These are phyloP conservation scores for Caenorhabditis sp. DNA, from an alignment of 2,888 invertebrate genomes.

Conservation along the genomic window DNA sequence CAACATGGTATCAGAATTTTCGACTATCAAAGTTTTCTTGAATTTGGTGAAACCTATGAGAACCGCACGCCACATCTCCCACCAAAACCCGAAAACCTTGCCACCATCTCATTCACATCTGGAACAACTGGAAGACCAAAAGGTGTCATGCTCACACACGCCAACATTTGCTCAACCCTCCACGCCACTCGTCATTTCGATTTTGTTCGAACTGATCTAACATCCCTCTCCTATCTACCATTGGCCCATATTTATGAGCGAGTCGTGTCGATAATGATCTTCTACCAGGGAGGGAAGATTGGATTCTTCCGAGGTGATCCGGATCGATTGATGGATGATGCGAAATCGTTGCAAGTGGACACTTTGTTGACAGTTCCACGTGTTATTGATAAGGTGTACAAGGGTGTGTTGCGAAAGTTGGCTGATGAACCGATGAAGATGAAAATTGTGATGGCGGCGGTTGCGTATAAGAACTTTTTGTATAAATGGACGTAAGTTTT, in stretches of 20 bases:
- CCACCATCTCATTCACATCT: conserved; percentile 40
- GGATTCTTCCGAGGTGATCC: conserved; percentile 39
- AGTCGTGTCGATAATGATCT: background rate
- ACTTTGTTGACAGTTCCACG: conserved; percentile 37
- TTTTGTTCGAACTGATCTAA: background rate
- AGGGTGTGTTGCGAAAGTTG: conserved; percentile 25
- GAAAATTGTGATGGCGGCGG: conserved; percentile 24
- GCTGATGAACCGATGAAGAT: conserved; percentile 21
- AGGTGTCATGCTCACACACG: conserved; percentile 34
- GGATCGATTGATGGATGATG: conserved; percentile 26
- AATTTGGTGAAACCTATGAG: conserved; percentile 18
- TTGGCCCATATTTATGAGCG: conserved; percentile 38
- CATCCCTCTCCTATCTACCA: conserved; percentile 34
- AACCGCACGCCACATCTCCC: conserved; percentile 25
- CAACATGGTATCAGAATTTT: conserved; percentile 22
- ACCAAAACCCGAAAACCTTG: conserved; percentile 31
- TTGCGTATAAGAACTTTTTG: conserved; percentile 21
- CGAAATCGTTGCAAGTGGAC: conserved; percentile 18
- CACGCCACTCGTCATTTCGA: background rate
- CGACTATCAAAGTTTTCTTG: conserved; percentile 21
- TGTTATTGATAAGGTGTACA: conserved; percentile 36
- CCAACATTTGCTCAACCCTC: conserved; percentile 16
- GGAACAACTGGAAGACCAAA: conserved; percentile 43
- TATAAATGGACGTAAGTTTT: conserved; percentile 27
- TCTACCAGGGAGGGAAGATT: conserved; percentile 10